Percentiles rank a stretch among this genome's conserved stretches.
Evolutionary conservation across 1,140 invertebrate genomes (phyloP).

Genomic region (Myzus persicae): DNA sequence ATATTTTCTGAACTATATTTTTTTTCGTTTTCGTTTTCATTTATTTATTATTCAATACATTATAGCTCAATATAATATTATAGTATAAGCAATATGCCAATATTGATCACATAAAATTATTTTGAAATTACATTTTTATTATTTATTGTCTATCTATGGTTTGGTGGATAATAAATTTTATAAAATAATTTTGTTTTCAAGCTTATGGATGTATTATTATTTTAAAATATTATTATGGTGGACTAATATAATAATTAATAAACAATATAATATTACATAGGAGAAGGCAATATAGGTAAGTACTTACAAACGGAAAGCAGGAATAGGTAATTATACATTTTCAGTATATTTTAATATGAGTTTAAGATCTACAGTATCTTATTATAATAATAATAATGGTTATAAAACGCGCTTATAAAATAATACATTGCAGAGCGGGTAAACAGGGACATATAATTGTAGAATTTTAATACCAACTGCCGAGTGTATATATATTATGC

Average conservation of each 20-base stretch:
- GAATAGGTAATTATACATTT: too few species aligned
- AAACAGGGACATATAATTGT: background rate
- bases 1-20: background rate
- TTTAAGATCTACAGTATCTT: background rate
- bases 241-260: background rate
- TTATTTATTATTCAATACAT: too few species aligned
- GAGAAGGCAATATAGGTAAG: background rate
- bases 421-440: background rate
- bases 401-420: background rate
- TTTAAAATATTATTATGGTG: background rate
- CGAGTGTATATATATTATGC: background rate
- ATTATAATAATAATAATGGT: background rate
- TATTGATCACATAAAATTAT: background rate
- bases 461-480: background rate
- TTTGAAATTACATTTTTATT: background rate
- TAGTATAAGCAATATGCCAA: too few species aligned
- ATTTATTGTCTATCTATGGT: background rate
- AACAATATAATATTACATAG: background rate
- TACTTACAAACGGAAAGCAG: too few species aligned
- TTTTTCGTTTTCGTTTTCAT: background rate
- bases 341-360: too few species aligned
- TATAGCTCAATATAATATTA: too few species aligned
- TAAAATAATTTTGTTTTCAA: background rate
- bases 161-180: background rate
- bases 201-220: background rate